phyloP scores from a whole-genome alignment of 2,113 vertebrate species.

The Microtus montanus region DNA sequence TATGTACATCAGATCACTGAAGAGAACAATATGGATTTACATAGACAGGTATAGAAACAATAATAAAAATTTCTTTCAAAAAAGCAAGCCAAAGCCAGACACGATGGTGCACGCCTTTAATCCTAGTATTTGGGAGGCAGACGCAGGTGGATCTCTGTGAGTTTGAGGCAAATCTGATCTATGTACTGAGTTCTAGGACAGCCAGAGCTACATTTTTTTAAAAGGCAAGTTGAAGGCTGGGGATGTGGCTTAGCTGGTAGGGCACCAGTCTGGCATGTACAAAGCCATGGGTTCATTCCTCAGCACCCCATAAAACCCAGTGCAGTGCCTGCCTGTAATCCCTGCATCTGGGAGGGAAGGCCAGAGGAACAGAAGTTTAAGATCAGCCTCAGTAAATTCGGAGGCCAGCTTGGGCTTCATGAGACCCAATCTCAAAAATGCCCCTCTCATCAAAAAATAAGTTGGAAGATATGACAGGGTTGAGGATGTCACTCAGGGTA shows the following conservation, averaged over 20 bases:
- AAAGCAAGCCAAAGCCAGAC: background rate
- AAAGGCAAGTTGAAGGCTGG: background rate
- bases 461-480: background rate
- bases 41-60: background rate
- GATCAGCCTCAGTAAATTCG: background rate
- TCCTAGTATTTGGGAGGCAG: background rate
- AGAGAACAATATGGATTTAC: background rate
- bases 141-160: background rate
- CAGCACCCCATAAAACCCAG: background rate
- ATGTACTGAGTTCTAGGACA: background rate
- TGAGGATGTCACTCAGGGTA: background rate
- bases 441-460: background rate
- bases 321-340: background rate
- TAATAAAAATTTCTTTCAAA: background rate
- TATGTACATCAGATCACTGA: too few relatives aligned
- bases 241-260: background rate
- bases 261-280: background rate
- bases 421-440: background rate
- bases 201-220: background rate
- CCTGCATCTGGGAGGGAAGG: background rate
- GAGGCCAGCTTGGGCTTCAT: background rate
- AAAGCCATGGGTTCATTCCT: background rate
- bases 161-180: background rate
- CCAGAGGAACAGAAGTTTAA: background rate
- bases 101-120: background rate